A percentile compares a stretch with the other conserved stretches of the same genome.
These are phyloP conservation scores for Pseudomyrmex sp. DNA, from an alignment of 1,140 invertebrate genomes.

Conservation along the genomic window DNA sequence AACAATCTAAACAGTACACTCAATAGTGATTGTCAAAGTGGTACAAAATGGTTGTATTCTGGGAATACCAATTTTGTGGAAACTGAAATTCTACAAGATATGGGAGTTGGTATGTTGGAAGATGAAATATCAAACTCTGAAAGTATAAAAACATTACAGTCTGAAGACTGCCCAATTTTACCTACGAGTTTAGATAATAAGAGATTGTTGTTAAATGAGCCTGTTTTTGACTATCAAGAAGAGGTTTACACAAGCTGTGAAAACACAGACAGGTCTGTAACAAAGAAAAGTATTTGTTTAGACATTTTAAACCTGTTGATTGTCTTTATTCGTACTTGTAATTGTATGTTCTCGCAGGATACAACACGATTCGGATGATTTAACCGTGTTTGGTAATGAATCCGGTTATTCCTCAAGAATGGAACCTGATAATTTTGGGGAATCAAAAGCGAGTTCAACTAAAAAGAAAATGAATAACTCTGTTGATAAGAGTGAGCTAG, in stretches of 20 bases:
- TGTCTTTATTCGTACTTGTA: constrained; percentile 1
- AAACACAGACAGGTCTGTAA: constrained; percentile 76
- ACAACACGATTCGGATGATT: constrained; percentile 72
- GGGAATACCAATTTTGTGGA: constrained; percentile 81
- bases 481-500: constrained; percentile 65
- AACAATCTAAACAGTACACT: constrained; percentile 78
- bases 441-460: constrained; percentile 73
- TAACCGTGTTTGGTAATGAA: constrained; percentile 73
- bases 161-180: constrained; percentile 74
- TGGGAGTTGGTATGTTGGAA: constrained; percentile 84
- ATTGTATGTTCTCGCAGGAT: constrained; percentile 61
- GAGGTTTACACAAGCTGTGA: constrained; percentile 70
- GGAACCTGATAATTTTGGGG: constrained; percentile 74
- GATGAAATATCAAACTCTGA: constrained; percentile 78
- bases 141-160: constrained; percentile 75
- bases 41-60: constrained; percentile 78
- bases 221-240: constrained; percentile 67
- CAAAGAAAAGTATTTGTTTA: background rate
- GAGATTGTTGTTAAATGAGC: constrained; percentile 64
- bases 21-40: constrained; percentile 70
- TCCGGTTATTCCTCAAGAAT: constrained; percentile 78
- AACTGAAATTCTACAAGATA: constrained; percentile 83
- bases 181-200: constrained; percentile 67
- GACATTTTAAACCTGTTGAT: background rate
- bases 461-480: constrained; percentile 73